Evolutionary conservation across 1,140 invertebrate genomes (phyloP).

Genomic region (Nixonia krombeini): DNA sequence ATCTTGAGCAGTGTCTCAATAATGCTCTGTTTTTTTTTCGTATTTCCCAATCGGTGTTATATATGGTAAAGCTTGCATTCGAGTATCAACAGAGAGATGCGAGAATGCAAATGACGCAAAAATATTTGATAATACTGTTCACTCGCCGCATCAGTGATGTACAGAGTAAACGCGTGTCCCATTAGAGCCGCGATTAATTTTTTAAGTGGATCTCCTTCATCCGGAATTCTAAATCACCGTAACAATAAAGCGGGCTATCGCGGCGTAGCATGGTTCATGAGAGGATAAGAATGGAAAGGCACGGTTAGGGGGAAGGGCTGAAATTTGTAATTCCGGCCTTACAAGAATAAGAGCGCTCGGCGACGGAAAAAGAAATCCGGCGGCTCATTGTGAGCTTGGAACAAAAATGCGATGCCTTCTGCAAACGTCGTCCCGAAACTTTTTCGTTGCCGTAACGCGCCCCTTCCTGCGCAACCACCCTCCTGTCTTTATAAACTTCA

Average conservation of each 20-base stretch:
- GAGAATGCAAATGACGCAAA: no score
- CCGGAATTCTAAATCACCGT: slow-evolving; percentile 56
- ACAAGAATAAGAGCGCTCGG: slow-evolving; percentile 52
- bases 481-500: slow-evolving; percentile 40
- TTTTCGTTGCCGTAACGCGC: slow-evolving; percentile 24
- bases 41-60: no score
- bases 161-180: slow-evolving; percentile 7
- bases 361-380: slow-evolving; percentile 64
- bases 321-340: slow-evolving; percentile 68
- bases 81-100: no score
- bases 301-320: slow-evolving; percentile 39
- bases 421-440: slow-evolving; percentile 28
- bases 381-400: slow-evolving; percentile 62
- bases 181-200: slow-evolving; percentile 20
- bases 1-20: no score
- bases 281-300: slow-evolving; percentile 37
- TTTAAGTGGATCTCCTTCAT: slow-evolving; percentile 22
- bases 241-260: slow-evolving; percentile 49
- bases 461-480: slow-evolving; percentile 16
- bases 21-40: no score
- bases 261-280: slow-evolving; percentile 6
- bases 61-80: no score
- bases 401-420: slow-evolving; percentile 55
- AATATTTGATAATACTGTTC: no score
- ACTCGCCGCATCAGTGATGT: no score